phyloP scores from a whole-genome alignment of 2,888 invertebrate genomes.

The Cepaea hortensis region DNA sequence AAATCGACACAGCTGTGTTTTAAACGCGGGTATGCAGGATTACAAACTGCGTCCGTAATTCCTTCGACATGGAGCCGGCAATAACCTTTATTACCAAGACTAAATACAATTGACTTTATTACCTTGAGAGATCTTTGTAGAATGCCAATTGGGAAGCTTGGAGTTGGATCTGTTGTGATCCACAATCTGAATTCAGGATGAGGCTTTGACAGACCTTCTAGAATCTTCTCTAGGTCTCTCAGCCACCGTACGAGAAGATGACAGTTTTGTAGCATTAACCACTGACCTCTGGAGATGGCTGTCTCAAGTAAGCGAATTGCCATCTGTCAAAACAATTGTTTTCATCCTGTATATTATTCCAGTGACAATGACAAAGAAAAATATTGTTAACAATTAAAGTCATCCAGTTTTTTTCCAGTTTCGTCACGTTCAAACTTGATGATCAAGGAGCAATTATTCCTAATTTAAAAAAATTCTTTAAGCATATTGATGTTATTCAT shows the following conservation, averaged over 20 bases:
- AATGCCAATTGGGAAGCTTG: slow-evolving; percentile 90
- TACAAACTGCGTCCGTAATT: too few relatives aligned
- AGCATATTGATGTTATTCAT: too few relatives aligned
- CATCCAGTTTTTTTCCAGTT: too few relatives aligned
- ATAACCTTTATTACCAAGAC: too few relatives aligned
- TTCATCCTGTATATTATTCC: not conserved
- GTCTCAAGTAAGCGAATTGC: slow-evolving; percentile 78
- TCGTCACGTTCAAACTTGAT: too few relatives aligned
- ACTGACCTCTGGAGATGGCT: slow-evolving; percentile 81
- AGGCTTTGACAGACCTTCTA: slow-evolving; percentile 86
- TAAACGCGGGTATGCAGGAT: too few relatives aligned
- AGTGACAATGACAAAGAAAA: not conserved
- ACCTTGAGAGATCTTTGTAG: slow-evolving; percentile 88
- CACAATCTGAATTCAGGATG: slow-evolving; percentile 93
- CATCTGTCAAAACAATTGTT: slow-evolving; percentile 77
- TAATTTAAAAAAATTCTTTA: too few relatives aligned
- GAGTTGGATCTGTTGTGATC: slow-evolving; percentile 92
- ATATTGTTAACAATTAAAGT: too few relatives aligned
- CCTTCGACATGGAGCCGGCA: too few relatives aligned
- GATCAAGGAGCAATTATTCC: too few relatives aligned
- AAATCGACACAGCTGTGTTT: too few relatives aligned
- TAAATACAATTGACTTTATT: not conserved
- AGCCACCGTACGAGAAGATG: slow-evolving; percentile 89
- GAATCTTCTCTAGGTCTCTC: slow-evolving; percentile 85
- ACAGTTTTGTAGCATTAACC: slow-evolving; percentile 94